Conservation (phyloP, 2,888 invertebrate genomes). For the Eristalis tenax region DNA sequence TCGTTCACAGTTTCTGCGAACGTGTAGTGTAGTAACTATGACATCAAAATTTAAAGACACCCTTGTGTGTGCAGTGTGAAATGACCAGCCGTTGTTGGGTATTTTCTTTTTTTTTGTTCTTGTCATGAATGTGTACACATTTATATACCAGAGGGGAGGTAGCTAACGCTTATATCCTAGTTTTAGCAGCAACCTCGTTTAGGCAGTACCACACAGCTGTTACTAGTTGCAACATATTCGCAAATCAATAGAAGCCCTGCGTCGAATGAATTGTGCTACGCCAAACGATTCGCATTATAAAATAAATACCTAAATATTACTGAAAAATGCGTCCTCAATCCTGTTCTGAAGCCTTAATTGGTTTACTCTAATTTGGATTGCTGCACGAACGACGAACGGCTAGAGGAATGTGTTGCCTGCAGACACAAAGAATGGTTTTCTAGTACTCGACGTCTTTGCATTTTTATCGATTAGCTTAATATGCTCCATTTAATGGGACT, state of each 20-base stretch:
- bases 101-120: neutral
- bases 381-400: slow-evolving; percentile 17
- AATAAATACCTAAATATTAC: neutral
- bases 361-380: slow-evolving; percentile 43
- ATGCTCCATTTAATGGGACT: slow-evolving; percentile 45
- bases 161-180: neutral
- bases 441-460: slow-evolving; percentile 22
- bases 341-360: slow-evolving; percentile 32
- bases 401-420: slow-evolving; percentile 8
- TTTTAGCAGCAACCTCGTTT: neutral
- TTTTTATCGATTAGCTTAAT: slow-evolving; percentile 58
- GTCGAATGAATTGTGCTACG: slow-evolving; percentile 9
- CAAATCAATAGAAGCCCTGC: slow-evolving; percentile 61
- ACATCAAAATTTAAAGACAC: slow-evolving; percentile 6
- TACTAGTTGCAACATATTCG: slow-evolving; percentile 7
- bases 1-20: neutral
- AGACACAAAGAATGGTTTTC: slow-evolving; percentile 4
- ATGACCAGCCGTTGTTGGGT: slow-evolving; percentile 29
- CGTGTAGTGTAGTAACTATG: neutral
- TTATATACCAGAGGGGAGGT: neutral
- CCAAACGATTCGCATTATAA: slow-evolving; percentile 28
- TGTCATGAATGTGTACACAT: neutral
- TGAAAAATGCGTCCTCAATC: slow-evolving; percentile 38
- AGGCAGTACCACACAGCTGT: no score
- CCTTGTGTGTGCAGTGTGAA: slow-evolving; percentile 12